phyloP scores from a whole-genome alignment of 2,113 vertebrate genomes.

The Zapornia atra region DNA sequence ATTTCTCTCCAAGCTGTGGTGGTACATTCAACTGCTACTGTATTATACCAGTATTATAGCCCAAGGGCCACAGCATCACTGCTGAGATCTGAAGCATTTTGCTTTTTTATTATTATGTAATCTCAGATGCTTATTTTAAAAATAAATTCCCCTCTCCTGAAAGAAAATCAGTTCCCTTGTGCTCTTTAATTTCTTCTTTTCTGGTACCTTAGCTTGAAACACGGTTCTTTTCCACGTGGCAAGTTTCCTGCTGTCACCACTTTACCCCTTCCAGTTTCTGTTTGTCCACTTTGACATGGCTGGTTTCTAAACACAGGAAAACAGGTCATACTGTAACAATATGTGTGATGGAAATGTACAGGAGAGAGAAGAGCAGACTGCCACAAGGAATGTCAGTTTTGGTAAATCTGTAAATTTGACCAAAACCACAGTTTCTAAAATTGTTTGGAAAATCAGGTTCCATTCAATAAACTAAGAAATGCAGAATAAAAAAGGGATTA shows the following conservation, averaged over 20 bases:
- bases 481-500: neutral
- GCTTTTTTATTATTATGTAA: neutral
- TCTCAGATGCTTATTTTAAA: neutral
- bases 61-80: neutral
- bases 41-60: neutral
- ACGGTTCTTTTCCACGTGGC: neutral
- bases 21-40: neutral
- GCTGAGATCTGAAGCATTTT: neutral
- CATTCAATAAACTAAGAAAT: neutral
- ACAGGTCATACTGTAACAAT: neutral
- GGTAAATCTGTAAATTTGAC: neutral
- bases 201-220: neutral
- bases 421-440: neutral
- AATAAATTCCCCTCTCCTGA: neutral
- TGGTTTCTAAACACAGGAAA: neutral
- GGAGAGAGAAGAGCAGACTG: neutral
- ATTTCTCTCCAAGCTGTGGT: neutral
- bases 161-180: accelerated
- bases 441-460: neutral
- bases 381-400: neutral
- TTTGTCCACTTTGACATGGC: neutral
- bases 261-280: neutral
- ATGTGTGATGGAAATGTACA: neutral
- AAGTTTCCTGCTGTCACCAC: neutral
- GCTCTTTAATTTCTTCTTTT: neutral